Evolutionary conservation across 2,113 vertebrate genomes (phyloP), one percentile per base, ranked within the genome.

Genomic region (Indri indri): DNA sequence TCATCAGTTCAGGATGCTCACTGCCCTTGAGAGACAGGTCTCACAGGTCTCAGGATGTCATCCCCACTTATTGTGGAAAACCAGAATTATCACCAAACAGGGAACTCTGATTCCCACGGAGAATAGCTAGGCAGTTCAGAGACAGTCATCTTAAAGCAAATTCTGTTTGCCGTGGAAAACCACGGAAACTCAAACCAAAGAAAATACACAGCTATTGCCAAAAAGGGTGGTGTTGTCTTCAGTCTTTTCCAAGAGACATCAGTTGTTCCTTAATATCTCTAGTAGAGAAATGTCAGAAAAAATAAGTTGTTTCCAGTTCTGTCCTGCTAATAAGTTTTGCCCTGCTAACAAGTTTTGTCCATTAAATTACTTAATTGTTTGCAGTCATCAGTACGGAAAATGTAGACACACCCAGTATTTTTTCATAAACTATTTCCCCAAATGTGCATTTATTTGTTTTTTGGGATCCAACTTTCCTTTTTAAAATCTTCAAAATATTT

Each of bases 401-500:
- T 94, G 66, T 66, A 96, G 88, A 54, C 68, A 96, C 47, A 80
- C 74, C 71, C 84, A 88, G 47, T 57, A 57, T 76, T 97, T 97
- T 96, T 45, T 82, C 95, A 59, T 63, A 80, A 95, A 88, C 0
- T 17, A 45, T 91, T 93, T 81, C 14, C 27, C 71, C 57, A 94
- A 73, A 94, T 86, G 68, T 87, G 8, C 30, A 85, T 87, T 88
- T 89, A 71, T 92, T 96, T 95, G 47, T 95, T 96, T 97, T 63
- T 96, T 16, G 77, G 30, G 27, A 91, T 83, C 59, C 74, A 97
- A 84, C 54, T 2, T 79, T 96, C n/a, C 50, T 88, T 86, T 91
- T 40, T 50, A 70, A 91, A 96, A 79, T 74, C 40, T 95, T 97
- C 59, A 92, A 94, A 96, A 85, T 88, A 50, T 95, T 96, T 96